phyloP scores from a whole-genome alignment of 1,140 invertebrate species.

The Berghia stephanieae region DNA sequence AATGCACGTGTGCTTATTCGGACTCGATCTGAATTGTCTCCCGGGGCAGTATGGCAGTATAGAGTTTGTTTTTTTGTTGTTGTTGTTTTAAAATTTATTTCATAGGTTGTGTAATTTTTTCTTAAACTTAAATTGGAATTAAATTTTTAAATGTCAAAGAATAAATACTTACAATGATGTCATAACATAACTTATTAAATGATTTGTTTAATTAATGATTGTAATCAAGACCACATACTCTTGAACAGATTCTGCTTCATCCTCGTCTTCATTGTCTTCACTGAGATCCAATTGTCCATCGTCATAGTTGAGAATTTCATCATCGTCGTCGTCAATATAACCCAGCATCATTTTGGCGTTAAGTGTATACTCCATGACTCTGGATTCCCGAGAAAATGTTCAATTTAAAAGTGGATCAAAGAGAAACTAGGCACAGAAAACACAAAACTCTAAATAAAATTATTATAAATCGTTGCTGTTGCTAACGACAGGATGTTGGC shows the following conservation, averaged over 20 bases:
- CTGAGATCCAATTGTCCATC: conserved; percentile 42
- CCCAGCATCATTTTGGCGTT: conserved; percentile 30
- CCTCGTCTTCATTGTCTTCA: conserved; percentile 36
- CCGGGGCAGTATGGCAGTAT: too few relatives aligned
- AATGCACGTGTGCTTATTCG: too few relatives aligned
- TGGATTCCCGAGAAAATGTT: neutral
- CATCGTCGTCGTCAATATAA: conserved; percentile 45
- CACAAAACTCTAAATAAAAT: neutral
- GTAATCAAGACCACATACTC: conserved; percentile 27
- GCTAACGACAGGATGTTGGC: neutral
- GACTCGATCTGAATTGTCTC: too few relatives aligned
- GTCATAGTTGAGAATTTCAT: conserved; percentile 45
- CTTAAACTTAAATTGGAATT: neutral
- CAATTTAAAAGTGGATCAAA: neutral
- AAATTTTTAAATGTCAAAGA: neutral
- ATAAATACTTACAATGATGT: neutral
- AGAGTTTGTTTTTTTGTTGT: too few relatives aligned
- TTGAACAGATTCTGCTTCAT: conserved; percentile 36
- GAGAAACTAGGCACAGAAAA: too few relatives aligned
- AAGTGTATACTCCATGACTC: conserved; percentile 22
- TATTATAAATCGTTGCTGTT: neutral
- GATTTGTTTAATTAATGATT: neutral
- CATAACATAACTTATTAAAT: neutral
- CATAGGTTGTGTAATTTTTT: too few relatives aligned
- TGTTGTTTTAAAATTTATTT: too few relatives aligned